Evolutionary conservation across 2,113 vertebrate genomes (phyloP).

Genomic region (Eulacestoma nigropectus): DNA sequence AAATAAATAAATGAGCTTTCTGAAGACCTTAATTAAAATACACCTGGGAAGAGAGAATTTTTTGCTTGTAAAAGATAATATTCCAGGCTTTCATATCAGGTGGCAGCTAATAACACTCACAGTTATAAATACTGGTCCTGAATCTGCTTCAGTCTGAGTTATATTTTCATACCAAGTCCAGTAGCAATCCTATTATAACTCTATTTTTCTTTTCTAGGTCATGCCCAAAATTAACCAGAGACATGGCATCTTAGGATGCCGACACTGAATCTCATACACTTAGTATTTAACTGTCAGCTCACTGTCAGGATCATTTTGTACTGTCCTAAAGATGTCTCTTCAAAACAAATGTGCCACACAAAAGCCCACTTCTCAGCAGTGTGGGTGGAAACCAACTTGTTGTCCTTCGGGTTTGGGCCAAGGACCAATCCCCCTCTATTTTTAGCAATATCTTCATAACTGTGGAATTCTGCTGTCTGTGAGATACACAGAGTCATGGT

Average conservation of each 20-base stretch:
- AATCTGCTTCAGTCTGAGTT: background rate
- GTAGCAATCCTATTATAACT: background rate
- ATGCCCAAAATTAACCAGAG: slow-evolving; percentile 17
- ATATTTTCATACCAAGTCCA: background rate
- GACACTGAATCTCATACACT: background rate
- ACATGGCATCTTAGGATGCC: background rate
- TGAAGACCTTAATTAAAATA: background rate
- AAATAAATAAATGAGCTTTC: background rate
- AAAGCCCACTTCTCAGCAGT: background rate
- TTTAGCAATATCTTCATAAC: background rate
- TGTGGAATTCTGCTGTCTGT: background rate
- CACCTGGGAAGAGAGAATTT: background rate
- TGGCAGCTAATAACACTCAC: background rate
- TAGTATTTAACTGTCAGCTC: background rate
- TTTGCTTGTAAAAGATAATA: background rate
- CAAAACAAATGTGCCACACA: background rate
- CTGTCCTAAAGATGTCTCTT: background rate
- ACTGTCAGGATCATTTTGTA: background rate
- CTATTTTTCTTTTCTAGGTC: slow-evolving; percentile 15
- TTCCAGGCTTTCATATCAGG: background rate
- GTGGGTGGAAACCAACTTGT: background rate
- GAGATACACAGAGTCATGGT: background rate
- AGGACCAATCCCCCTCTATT: background rate
- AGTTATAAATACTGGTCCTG: background rate
- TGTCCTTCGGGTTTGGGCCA: background rate